phyloP scores from a whole-genome alignment of 2,888 invertebrate genomes.

The Amphipoea lucens region DNA sequence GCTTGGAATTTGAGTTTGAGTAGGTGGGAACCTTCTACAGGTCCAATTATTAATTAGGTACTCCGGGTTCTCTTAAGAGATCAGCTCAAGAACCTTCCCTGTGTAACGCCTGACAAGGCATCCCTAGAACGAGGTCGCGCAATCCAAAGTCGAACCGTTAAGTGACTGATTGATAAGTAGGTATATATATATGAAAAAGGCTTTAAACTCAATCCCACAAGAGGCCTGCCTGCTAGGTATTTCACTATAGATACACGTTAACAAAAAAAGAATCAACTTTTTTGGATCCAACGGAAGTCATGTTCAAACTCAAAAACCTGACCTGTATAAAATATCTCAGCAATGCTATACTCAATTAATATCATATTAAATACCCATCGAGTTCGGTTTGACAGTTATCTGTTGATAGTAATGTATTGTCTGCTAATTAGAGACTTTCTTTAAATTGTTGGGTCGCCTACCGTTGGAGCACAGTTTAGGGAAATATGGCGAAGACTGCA shows the following conservation, averaged over 20 bases:
- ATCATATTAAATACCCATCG: conserved; percentile 45
- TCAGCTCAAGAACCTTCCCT: background rate
- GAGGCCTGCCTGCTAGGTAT: background rate
- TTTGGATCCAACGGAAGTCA: background rate
- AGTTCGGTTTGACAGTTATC: conserved; percentile 36
- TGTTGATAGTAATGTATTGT: conserved; percentile 2
- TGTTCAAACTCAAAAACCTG: conserved; percentile 21
- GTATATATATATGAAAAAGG: background rate
- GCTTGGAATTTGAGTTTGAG: background rate
- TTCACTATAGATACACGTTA: background rate
- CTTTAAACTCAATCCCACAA: background rate
- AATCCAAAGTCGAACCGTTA: background rate
- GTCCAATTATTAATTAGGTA: background rate
- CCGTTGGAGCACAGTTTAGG: conserved; percentile 14
- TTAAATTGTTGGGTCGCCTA: conserved; percentile 33
- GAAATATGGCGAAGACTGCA: conserved; percentile 37
- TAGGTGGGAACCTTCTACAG: background rate
- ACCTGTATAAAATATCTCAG: conserved; percentile 18
- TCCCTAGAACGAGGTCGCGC: background rate
- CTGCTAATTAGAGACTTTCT: conserved; percentile 43
- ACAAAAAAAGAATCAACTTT: background rate
- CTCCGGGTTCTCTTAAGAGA: background rate
- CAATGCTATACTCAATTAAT: conserved; percentile 45
- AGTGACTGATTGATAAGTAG: too few species aligned
- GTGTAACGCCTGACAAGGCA: background rate